A percentile compares a stretch with the other conserved stretches of the same genome.
phyloP scores from a whole-genome alignment of 1,140 invertebrate genomes.

The Drosophila ambigua region DNA sequence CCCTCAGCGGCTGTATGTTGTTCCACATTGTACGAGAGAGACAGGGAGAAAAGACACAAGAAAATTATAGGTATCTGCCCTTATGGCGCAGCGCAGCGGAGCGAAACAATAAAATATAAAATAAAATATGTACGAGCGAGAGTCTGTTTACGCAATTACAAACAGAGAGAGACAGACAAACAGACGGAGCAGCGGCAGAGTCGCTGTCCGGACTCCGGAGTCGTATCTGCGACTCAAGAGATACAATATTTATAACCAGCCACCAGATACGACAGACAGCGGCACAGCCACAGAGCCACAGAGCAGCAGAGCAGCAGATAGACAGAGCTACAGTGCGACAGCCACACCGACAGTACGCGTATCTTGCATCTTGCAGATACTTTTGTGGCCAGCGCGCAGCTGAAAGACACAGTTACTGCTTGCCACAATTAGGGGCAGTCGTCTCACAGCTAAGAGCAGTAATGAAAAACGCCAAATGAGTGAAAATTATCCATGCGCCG shows the following conservation, averaged over 20 bases:
- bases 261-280: neutral
- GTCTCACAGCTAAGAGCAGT: constrained; percentile 28
- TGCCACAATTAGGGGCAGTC: constrained; percentile 63
- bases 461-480: constrained; percentile 54
- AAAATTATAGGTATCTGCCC: constrained; percentile 83
- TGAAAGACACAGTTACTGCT: constrained; percentile 31
- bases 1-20: constrained; percentile 38
- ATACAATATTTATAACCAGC: constrained; percentile 74
- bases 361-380: constrained; percentile 69
- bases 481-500: constrained; percentile 58
- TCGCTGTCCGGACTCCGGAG: constrained; percentile 8
- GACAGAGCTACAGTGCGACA: neutral
- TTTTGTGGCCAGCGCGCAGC: constrained; percentile 9
- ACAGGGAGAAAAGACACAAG: constrained; percentile 67
- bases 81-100: constrained; percentile 82
- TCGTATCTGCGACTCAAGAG: constrained; percentile 27
- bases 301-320: constrained; percentile 32
- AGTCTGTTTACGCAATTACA: constrained; percentile 80
- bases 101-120: constrained; percentile 83
- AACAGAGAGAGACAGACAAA: constrained; percentile 46
- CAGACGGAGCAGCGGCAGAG: constrained; percentile 17
- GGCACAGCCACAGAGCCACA: constrained; percentile 18
- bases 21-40: constrained; percentile 67
- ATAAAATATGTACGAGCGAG: constrained; percentile 75
- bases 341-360: constrained; percentile 4